These are phyloP conservation scores for Pammene fasciana DNA, from an alignment of 2,888 invertebrate species.

Conservation along the genomic window DNA sequence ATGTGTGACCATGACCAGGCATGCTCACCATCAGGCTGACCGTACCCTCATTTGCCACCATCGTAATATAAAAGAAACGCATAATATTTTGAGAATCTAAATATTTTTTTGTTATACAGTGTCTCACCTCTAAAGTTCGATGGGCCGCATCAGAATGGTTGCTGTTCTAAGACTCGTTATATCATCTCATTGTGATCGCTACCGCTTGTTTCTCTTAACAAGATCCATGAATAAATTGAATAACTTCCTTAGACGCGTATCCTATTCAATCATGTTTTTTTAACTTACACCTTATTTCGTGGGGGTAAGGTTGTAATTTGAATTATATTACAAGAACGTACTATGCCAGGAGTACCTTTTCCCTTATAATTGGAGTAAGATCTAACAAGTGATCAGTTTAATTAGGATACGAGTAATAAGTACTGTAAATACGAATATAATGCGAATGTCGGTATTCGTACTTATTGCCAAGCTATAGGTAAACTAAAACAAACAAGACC, in stretches of 20 bases:
- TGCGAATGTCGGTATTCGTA: too few species aligned
- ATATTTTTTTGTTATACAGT: not conserved
- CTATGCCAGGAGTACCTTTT: not conserved
- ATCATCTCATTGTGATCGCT: conserved; percentile 33
- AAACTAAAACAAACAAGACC: too few species aligned
- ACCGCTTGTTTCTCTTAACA: conserved; percentile 41
- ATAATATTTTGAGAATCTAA: too few species aligned
- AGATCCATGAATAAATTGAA: conserved; percentile 34
- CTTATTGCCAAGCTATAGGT: too few species aligned
- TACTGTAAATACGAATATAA: too few species aligned
- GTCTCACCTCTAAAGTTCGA: conserved; percentile 45
- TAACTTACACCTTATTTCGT: not conserved
- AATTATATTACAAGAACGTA: not conserved
- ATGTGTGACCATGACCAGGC: too few species aligned
- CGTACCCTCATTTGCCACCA: too few species aligned
- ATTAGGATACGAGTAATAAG: not conserved
- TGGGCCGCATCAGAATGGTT: conserved; percentile 57
- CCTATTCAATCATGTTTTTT: conserved; percentile 13
- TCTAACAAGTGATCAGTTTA: conserved; percentile 10
- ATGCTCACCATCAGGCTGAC: too few species aligned
- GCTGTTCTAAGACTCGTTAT: conserved; percentile 42
- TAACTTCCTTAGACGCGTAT: conserved; percentile 13
- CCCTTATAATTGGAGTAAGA: conserved; percentile 5
- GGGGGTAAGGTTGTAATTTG: not conserved
- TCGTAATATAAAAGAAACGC: too few species aligned